Percentiles rank a stretch among this genome's conserved stretches.
These are phyloP conservation scores for Eunapius fragilis DNA, from an alignment of 37 sponge, comb jelly and placozoan genomes.

Conservation along the genomic window DNA sequence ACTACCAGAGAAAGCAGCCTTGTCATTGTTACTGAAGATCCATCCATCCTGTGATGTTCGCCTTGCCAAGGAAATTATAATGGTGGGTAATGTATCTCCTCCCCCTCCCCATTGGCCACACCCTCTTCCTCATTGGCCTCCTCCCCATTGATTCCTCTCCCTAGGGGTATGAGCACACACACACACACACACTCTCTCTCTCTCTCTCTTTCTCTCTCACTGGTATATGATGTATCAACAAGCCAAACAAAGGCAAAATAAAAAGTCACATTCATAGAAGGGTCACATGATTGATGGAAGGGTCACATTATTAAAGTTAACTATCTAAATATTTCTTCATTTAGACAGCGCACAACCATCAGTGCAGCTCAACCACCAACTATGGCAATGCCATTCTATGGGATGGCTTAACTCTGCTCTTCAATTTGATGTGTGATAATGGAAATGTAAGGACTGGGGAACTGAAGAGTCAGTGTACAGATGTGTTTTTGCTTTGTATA, in stretches of 20 bases:
- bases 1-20: constrained; percentile 28
- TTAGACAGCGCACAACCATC: constrained; percentile 48
- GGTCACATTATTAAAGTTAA: too few species aligned
- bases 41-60: not conserved
- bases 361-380: constrained; percentile 31
- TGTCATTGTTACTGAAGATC: not conserved
- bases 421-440: constrained; percentile 55
- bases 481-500: constrained; percentile 1
- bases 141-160: too few species aligned
- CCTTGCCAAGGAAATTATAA: constrained; percentile 4
- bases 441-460: constrained; percentile 16
- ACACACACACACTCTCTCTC: too few species aligned
- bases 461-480: too few species aligned
- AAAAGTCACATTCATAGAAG: too few species aligned
- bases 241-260: too few species aligned
- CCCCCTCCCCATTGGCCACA: not conserved
- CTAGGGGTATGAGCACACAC: too few species aligned
- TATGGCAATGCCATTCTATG: constrained; percentile 52
- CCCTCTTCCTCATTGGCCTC: too few species aligned
- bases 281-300: too few species aligned
- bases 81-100: not conserved
- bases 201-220: too few species aligned
- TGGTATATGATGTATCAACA: too few species aligned
- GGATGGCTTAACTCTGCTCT: constrained; percentile 73
- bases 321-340: not conserved